A percentile compares a stretch with the other conserved stretches of the same genome.
These are phyloP conservation scores for Balearica regulorum DNA, from an alignment of 2,797 vertebrate genomes.

Conservation along the genomic window DNA sequence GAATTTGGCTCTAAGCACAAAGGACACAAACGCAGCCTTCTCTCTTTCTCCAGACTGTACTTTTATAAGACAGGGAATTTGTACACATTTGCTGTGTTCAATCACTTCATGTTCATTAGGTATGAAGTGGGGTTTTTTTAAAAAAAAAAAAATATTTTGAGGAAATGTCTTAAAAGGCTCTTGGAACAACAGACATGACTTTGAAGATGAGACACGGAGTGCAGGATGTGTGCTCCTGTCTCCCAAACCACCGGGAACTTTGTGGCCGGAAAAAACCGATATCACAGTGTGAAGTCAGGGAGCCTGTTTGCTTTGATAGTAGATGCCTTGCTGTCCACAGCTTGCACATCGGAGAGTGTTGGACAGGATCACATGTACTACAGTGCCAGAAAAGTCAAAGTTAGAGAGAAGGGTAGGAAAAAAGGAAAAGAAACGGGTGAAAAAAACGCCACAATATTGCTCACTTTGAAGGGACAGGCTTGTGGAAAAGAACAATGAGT, in stretches of 20 bases:
- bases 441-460: neutral
- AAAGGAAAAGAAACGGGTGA: neutral
- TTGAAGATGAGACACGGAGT: neutral
- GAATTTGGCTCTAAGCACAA: neutral
- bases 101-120: neutral
- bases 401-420: neutral
- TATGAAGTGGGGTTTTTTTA: neutral
- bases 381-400: neutral
- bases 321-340: neutral
- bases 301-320: constrained; percentile 1
- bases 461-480: neutral
- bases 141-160: neutral
- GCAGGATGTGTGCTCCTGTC: neutral
- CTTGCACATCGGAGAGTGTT: neutral
- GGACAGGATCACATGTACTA: neutral
- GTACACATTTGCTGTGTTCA: neutral
- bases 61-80: neutral
- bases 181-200: neutral
- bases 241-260: neutral
- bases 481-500: neutral
- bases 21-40: neutral
- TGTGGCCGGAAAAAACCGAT: neutral
- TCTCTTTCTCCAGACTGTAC: neutral
- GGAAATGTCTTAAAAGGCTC: constrained; percentile 22
- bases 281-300: neutral